A percentile compares a stretch with the other conserved stretches of the same genome.
phyloP scores from a whole-genome alignment of 2,113 vertebrate genomes.

The Phocoena phocoena region DNA sequence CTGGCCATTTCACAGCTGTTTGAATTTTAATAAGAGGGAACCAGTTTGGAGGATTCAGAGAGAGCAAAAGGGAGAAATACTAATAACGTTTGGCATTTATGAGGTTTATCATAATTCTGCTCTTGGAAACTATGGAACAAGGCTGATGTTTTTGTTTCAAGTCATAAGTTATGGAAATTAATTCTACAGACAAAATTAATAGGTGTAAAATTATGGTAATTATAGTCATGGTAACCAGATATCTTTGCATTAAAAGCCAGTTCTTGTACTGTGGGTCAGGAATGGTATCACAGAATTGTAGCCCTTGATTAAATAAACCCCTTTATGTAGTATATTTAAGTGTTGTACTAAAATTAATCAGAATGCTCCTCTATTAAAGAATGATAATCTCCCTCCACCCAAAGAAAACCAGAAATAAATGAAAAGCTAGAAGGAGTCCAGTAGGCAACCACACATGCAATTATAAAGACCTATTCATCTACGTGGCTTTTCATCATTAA shows the following conservation, averaged over 20 bases:
- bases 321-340: slow-evolving; percentile 63
- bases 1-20: slow-evolving; percentile 82
- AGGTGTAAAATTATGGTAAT: slow-evolving; percentile 85
- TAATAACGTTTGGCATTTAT: slow-evolving; percentile 71
- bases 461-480: not conserved
- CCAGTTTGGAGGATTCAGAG: slow-evolving; percentile 64
- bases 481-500: not conserved
- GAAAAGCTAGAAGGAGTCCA: not conserved
- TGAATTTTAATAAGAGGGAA: slow-evolving; percentile 82
- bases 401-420: slow-evolving; percentile 23
- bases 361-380: slow-evolving; percentile 24
- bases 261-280: slow-evolving; percentile 64
- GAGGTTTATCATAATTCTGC: slow-evolving; percentile 73
- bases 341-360: slow-evolving; percentile 61
- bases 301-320: slow-evolving; percentile 48
- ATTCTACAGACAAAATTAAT: slow-evolving; percentile 83
- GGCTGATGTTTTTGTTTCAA: slow-evolving; percentile 80
- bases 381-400: not conserved
- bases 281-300: slow-evolving; percentile 55
- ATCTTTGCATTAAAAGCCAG: slow-evolving; percentile 74
- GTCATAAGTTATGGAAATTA: slow-evolving; percentile 83
- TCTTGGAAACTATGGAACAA: slow-evolving; percentile 74
- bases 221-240: slow-evolving; percentile 83
- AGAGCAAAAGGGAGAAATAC: slow-evolving; percentile 45
- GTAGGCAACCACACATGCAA: not conserved